Percentiles rank a stretch among this genome's conserved stretches.
Conservation (phyloP, 2,888 invertebrate species). For the Vesta saturnalis region DNA sequence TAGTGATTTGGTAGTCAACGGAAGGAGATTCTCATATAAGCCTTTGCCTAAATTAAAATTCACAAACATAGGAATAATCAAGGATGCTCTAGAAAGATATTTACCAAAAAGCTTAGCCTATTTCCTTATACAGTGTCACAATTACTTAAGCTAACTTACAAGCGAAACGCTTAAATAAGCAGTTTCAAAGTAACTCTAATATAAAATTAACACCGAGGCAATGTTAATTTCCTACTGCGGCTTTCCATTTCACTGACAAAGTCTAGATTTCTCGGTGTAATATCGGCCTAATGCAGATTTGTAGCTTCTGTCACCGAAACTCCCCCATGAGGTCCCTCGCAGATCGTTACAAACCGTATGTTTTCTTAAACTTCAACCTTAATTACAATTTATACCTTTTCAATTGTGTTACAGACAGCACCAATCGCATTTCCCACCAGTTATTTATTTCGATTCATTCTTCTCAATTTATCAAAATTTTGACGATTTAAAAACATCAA, state of each 20-base stretch:
- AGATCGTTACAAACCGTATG: conserved; percentile 37
- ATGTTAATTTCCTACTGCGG: conserved; percentile 30
- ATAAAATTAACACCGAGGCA: conserved; percentile 32
- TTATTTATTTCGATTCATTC: conserved; percentile 18
- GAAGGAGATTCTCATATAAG: conserved; percentile 27
- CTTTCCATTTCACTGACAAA: conserved; percentile 27
- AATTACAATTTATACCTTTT: conserved; percentile 50
- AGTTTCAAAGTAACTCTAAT: conserved; percentile 34
- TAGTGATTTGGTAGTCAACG: conserved; percentile 20
- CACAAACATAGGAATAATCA: conserved; percentile 31
- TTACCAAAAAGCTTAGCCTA: conserved; percentile 27
- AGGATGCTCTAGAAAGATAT: conserved; percentile 17
- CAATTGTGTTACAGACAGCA: conserved; percentile 45
- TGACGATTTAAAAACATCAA: too few relatives aligned
- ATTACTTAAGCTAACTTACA: conserved; percentile 28
- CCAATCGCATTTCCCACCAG: conserved; percentile 25
- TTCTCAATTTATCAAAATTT: too few relatives aligned
- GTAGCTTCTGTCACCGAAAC: conserved; percentile 41
- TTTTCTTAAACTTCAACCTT: conserved; percentile 43
- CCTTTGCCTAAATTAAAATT: conserved; percentile 33
- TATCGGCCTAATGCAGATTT: conserved; percentile 47
- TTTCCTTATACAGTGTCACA: conserved; percentile 23
- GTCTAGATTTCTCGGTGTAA: conserved; percentile 37
- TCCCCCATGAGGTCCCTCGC: conserved; percentile 34
- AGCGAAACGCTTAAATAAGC: conserved; percentile 33